Conservation (phyloP, 2,113 vertebrate genomes). For the Melospiza melodia region DNA sequence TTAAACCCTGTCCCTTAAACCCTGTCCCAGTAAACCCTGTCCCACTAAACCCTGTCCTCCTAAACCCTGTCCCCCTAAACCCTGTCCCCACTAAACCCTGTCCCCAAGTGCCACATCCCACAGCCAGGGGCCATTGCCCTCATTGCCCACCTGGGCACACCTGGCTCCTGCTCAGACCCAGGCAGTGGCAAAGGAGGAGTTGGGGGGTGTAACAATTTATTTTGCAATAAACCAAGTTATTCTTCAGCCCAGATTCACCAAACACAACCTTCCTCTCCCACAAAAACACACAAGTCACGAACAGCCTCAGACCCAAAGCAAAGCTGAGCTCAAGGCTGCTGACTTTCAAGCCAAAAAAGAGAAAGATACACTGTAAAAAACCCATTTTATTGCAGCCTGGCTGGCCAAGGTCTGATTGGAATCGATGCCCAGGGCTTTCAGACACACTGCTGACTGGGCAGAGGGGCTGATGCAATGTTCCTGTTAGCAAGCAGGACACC, state of each 20-base stretch:
- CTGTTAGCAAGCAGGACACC: background rate
- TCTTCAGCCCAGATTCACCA: background rate
- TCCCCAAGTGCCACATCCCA: background rate
- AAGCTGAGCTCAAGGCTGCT: background rate
- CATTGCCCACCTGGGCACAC: background rate
- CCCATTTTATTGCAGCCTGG: background rate
- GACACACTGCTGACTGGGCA: background rate
- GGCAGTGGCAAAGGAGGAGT: background rate
- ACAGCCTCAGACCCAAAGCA: background rate
- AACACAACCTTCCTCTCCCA: background rate
- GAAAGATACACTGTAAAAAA: background rate
- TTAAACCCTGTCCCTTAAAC: no score
- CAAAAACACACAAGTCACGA: rapidly evolving
- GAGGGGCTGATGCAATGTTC: background rate
- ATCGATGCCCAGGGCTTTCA: background rate
- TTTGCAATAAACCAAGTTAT: background rate
- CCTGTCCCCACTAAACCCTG: no score
- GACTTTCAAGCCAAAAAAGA: background rate
- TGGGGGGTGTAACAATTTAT: background rate
- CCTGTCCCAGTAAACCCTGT: no score
- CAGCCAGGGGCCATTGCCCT: background rate
- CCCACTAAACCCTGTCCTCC: no score
- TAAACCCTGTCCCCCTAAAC: no score
- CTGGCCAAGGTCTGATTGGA: background rate
- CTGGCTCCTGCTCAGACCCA: background rate